Evolutionary conservation across 2,797 vertebrate species (phyloP).

Genomic region (Sebastes cheni): DNA sequence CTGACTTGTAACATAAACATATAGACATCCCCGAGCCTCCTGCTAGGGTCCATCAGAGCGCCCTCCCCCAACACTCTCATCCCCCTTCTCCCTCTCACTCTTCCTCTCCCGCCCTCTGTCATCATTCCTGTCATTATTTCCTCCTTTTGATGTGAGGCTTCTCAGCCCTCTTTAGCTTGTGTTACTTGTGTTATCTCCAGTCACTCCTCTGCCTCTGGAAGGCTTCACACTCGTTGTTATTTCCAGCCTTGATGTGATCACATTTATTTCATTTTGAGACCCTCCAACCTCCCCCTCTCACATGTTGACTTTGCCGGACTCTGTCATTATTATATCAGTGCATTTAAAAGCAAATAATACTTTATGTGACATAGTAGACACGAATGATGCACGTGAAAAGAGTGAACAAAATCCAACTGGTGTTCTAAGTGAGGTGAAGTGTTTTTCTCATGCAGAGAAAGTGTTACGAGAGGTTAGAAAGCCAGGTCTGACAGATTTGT

Average conservation of each 20-base stretch:
- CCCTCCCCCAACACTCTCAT: constrained; percentile 58
- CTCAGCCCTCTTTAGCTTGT: constrained; percentile 79
- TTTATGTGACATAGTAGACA: constrained; percentile 11
- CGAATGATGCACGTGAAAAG: constrained; percentile 15
- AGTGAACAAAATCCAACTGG: constrained; percentile 10
- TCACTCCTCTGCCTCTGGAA: constrained; percentile 76
- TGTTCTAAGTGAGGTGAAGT: constrained; percentile 44
- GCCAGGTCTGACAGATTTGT: constrained; percentile 46
- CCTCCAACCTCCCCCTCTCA: constrained; percentile 1
- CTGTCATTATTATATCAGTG: constrained; percentile 24
- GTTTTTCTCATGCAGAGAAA: constrained; percentile 52
- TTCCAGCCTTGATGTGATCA: constrained; percentile 76
- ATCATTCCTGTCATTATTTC: constrained; percentile 87
- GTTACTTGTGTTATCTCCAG: constrained; percentile 75
- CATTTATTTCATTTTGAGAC: constrained; percentile 72
- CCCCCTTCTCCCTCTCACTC: constrained; percentile 48
- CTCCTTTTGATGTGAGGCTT: constrained; percentile 83
- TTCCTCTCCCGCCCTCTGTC: constrained; percentile 74
- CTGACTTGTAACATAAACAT: constrained; percentile 83
- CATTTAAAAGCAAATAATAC: constrained; percentile 48
- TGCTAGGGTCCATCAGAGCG: constrained; percentile 73
- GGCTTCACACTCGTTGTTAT: constrained; percentile 69
- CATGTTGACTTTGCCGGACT: constrained; percentile 38
- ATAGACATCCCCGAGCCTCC: constrained; percentile 79
- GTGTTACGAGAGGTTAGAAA: constrained; percentile 77